phyloP scores from a whole-genome alignment of 2,888 invertebrate species.

The Synanthedon myopaeformis region DNA sequence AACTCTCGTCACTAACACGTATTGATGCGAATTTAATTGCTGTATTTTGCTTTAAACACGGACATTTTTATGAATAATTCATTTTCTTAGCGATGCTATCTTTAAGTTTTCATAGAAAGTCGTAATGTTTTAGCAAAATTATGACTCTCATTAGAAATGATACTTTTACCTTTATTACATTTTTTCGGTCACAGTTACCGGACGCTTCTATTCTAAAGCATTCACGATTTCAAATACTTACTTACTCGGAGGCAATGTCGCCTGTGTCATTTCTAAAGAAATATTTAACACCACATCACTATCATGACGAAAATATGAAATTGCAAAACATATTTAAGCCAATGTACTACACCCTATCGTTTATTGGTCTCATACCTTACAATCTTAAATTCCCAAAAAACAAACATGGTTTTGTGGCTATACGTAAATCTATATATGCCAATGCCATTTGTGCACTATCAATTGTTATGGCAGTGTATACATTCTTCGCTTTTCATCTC shows the following conservation, averaged over 20 bases:
- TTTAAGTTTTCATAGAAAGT: constrained; percentile 1
- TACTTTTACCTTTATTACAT: neutral
- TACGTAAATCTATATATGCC: constrained; percentile 34
- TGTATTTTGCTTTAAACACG: constrained; percentile 8
- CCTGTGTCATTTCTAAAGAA: constrained; percentile 5
- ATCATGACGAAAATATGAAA: constrained; percentile 4
- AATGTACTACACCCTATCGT: constrained; percentile 20
- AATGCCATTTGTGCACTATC: constrained; percentile 32
- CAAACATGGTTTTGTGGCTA: constrained; percentile 18
- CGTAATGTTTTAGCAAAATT: neutral
- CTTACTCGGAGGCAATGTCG: neutral
- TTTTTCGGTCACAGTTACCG: neutral
- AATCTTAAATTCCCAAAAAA: constrained; percentile 20
- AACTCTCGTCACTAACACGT: neutral
- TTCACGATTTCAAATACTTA: neutral
- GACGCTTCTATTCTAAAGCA: neutral
- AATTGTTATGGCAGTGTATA: constrained; percentile 19
- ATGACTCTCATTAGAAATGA: neutral
- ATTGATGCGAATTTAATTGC: constrained; percentile 14
- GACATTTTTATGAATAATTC: constrained; percentile 18
- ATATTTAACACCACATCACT: constrained; percentile 1
- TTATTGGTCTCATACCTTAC: constrained; percentile 32
- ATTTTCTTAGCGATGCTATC: constrained; percentile 20
- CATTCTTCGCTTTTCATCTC: constrained; percentile 31
- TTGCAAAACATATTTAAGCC: constrained; percentile 25